These are phyloP conservation scores for Hyperoplus immaculatus DNA, from an alignment of 2,797 vertebrate species.

Conservation along the genomic window DNA sequence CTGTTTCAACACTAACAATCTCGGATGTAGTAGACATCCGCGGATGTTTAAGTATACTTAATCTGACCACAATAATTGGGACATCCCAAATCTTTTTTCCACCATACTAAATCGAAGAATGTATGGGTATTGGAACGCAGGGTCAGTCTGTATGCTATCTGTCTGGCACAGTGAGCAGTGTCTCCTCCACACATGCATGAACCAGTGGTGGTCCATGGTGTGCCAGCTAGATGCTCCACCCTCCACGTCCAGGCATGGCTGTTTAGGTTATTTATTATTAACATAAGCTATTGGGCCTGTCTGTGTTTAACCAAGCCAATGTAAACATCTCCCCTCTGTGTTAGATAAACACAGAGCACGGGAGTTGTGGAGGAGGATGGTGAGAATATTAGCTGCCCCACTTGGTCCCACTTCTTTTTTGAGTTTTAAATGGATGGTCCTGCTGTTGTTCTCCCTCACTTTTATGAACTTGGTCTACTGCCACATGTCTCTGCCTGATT, in stretches of 20 bases:
- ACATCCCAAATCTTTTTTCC: too few species aligned
- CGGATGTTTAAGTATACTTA: too few species aligned
- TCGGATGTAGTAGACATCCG: too few species aligned
- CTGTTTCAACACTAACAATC: too few species aligned
- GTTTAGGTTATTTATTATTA: conserved; percentile 84
- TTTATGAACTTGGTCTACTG: neutral
- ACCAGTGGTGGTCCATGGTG: conserved; percentile 41
- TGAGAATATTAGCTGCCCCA: conserved; percentile 56
- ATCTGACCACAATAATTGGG: too few species aligned
- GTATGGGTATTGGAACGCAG: too few species aligned
- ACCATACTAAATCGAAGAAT: too few species aligned
- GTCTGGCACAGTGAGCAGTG: conserved; percentile 1
- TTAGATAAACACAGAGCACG: conserved; percentile 74
- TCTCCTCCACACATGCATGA: conserved; percentile 33
- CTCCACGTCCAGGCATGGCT: conserved; percentile 48
- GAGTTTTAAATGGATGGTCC: conserved; percentile 5
- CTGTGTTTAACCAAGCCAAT: conserved; percentile 78
- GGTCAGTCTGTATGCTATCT: too few species aligned
- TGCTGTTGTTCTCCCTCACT: neutral
- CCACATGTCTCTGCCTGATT: conserved; percentile 4
- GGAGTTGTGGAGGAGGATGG: conserved; percentile 61
- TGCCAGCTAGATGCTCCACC: conserved; percentile 45
- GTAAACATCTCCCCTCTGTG: conserved; percentile 77
- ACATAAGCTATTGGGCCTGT: conserved; percentile 69
- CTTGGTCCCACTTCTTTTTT: conserved; percentile 24